A percentile compares a stretch with the other conserved stretches of the same genome.
Evolutionary conservation across 2,888 invertebrate species (phyloP).

Genomic region (Polymixis flavicincta): DNA sequence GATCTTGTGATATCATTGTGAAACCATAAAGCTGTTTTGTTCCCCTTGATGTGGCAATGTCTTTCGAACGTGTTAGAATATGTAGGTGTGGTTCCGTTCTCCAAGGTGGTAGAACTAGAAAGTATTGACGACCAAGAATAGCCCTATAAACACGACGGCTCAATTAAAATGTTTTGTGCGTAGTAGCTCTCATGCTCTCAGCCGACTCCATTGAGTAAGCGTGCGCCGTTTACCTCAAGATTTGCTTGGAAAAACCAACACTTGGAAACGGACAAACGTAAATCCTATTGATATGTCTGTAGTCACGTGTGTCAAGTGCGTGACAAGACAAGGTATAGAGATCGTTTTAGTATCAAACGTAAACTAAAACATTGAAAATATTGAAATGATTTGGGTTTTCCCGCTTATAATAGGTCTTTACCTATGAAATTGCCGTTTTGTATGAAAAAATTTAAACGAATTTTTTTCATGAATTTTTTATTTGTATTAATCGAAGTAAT

Average conservation of each 20-base stretch:
- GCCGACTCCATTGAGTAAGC: slow-evolving; percentile 49
- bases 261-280: slow-evolving; percentile 63
- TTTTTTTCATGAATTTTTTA: no score
- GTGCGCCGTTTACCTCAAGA: slow-evolving; percentile 56
- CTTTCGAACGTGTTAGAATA: slow-evolving; percentile 17
- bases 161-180: slow-evolving; percentile 49
- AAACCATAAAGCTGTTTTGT: slow-evolving; percentile 57
- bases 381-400: slow-evolving; percentile 21
- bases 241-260: slow-evolving; percentile 69
- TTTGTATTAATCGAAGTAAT: no score
- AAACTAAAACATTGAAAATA: slow-evolving; percentile 14
- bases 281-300: slow-evolving; percentile 59
- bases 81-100: slow-evolving; percentile 27
- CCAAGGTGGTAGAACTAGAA: slow-evolving; percentile 45
- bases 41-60: slow-evolving; percentile 45
- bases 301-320: slow-evolving; percentile 61
- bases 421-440: no score
- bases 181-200: slow-evolving; percentile 33
- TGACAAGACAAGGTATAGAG: slow-evolving; percentile 25
- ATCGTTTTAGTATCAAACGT: slow-evolving; percentile 20
- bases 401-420: no score
- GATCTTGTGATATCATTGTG: slow-evolving; percentile 66
- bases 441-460: no score
- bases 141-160: slow-evolving; percentile 29
- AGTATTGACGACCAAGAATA: slow-evolving; percentile 32